A percentile compares a stretch with the other conserved stretches of the same genome.
phyloP scores from a whole-genome alignment of 2,797 vertebrate genomes.

The Anomalospiza imberbis region DNA sequence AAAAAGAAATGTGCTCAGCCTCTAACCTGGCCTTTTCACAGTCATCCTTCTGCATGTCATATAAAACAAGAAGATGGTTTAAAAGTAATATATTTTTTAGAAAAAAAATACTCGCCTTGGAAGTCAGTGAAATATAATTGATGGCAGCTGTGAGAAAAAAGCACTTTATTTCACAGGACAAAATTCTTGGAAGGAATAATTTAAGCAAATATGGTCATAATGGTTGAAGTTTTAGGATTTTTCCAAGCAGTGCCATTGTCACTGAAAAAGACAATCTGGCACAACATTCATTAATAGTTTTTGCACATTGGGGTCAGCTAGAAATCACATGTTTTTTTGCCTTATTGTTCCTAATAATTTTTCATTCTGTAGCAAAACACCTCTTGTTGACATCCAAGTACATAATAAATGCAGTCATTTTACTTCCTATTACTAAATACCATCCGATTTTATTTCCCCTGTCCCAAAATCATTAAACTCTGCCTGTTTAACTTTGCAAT shows the following conservation, averaged over 20 bases:
- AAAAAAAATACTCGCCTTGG: not conserved
- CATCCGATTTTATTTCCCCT: not conserved
- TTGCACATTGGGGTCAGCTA: accelerated
- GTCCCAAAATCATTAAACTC: not conserved
- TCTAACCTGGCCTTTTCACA: not conserved
- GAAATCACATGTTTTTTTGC: not conserved
- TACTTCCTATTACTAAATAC: not conserved
- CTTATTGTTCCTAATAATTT: not conserved
- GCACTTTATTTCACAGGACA: not conserved
- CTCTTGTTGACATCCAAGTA: not conserved
- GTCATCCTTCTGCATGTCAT: too few species aligned
- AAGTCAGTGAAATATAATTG: not conserved
- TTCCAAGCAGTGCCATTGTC: not conserved
- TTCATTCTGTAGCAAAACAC: not conserved
- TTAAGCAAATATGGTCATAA: not conserved
- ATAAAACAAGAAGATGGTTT: not conserved
- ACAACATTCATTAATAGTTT: not conserved
- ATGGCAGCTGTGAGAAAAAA: not conserved
- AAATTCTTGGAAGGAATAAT: not conserved
- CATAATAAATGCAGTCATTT: not conserved
- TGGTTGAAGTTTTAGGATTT: not conserved
- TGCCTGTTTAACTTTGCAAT: not conserved
- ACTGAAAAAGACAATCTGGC: not conserved
- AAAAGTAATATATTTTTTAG: not conserved
- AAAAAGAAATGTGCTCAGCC: not conserved